Evolutionary conservation across 64 coral and sea anemone species (phyloP).

Genomic region (Platygyra sinensis): DNA sequence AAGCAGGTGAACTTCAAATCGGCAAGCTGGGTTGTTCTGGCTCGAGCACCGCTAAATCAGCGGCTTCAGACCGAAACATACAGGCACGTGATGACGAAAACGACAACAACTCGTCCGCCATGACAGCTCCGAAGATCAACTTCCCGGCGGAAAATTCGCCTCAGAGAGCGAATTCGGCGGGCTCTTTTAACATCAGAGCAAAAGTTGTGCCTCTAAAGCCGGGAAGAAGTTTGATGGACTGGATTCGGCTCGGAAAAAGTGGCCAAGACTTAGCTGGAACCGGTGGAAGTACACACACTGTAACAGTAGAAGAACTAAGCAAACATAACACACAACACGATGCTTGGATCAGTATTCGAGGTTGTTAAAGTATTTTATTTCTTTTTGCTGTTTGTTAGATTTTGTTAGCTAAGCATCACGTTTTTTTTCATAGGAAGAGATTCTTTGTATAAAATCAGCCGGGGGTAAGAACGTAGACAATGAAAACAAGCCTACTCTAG

Average conservation of each 20-base stretch:
- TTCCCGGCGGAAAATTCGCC: slow-evolving; percentile 91
- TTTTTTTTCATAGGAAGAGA: too few species aligned
- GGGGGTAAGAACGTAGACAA: too few species aligned
- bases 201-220: slow-evolving; percentile 92
- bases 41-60: slow-evolving; percentile 35
- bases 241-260: slow-evolving; percentile 93
- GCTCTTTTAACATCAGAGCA: slow-evolving; percentile 65
- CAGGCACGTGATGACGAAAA: slow-evolving; percentile 47
- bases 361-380: slow-evolving; percentile 34
- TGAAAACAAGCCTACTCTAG: too few species aligned
- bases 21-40: slow-evolving; percentile 62
- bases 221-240: slow-evolving; percentile 98
- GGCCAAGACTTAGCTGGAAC: slow-evolving; percentile 85
- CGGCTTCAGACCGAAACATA: slow-evolving; percentile 46
- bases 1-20: not conserved
- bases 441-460: too few species aligned
- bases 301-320: slow-evolving; percentile 69
- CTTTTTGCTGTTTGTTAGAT: not conserved
- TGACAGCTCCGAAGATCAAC: slow-evolving; percentile 80
- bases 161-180: slow-evolving; percentile 65
- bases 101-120: slow-evolving; percentile 48
- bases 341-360: slow-evolving; percentile 92
- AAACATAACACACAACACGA: slow-evolving; percentile 73
- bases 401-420: not conserved
- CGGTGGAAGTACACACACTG: slow-evolving; percentile 52